Evolutionary conservation across 2,113 vertebrate species (phyloP).

Genomic region (Scytalopus superciliaris): DNA sequence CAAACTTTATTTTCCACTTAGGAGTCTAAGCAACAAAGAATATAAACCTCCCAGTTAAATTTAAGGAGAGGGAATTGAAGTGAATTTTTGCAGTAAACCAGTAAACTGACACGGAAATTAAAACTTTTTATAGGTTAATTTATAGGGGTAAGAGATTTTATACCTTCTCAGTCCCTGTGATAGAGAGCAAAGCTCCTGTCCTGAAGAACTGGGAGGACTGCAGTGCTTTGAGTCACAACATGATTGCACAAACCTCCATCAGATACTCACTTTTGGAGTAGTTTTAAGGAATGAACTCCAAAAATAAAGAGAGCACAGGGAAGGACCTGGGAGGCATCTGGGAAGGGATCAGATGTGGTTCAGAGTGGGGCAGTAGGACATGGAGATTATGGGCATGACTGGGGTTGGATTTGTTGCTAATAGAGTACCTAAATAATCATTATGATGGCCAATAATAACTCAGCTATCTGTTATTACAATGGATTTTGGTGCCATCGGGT

Average conservation of each 20-base stretch:
- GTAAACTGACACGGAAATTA: slow-evolving; percentile 9
- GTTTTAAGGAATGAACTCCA: neutral
- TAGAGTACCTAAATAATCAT: neutral
- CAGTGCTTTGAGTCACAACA: neutral
- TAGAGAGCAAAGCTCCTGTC: neutral
- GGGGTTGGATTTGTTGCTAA: neutral
- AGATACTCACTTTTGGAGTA: too few relatives aligned
- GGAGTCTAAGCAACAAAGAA: neutral
- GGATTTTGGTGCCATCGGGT: neutral
- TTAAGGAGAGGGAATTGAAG: slow-evolving; percentile 25
- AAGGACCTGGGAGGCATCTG: neutral
- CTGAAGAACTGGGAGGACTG: neutral
- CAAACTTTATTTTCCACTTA: slow-evolving; percentile 43
- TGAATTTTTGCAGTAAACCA: slow-evolving; percentile 23
- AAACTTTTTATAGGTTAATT: slow-evolving; percentile 38
- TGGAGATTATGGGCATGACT: neutral
- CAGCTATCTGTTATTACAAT: too few relatives aligned
- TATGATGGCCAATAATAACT: neutral
- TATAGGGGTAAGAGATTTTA: neutral
- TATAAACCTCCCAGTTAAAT: slow-evolving; percentile 39
- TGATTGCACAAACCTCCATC: neutral
- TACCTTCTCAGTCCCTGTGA: neutral
- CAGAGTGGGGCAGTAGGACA: neutral
- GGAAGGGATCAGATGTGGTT: neutral
- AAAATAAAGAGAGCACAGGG: neutral